Base-by-base conservation (phyloP, 2,888 invertebrate genomes). In the Rotaria magnacalcarata region DNA sequence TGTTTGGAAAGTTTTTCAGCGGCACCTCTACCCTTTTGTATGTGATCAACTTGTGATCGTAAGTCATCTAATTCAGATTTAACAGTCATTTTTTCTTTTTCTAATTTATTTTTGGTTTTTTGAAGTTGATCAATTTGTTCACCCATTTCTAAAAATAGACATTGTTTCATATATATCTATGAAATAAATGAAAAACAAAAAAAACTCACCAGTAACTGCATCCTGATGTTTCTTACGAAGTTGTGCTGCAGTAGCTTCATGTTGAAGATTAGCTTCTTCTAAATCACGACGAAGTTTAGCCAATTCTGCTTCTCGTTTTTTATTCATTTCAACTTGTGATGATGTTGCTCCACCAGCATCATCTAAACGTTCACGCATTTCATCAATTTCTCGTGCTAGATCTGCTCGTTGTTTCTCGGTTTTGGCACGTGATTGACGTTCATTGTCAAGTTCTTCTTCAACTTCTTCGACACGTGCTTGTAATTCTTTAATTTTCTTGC, bases 221-320 rank as follows among this genome's bases (percentile, higher is more conserved):
- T 99, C 99, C 92, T 98, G 97, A 94, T 98, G 97, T 94, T 99
- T 99, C 94, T 99, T 99, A 93, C 98, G 95, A 91, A 99, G 94
- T 92, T 95, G 95, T 90, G 96, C 95, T 91, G 97, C 94, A 89
- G 96, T 96, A 88, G 96, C 94, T 93, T 99, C 99, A 92, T 98
- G 97, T 93, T 97, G 97, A 92, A 98, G 96, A 93, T 97, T 97
- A 92, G 96, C 94, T 92, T 99, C 99, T 92, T 99, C 99, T 90
- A 99, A 94, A 92, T 99, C 99, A 87, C 91, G 95, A 90, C 98
- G 95, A 90, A 99, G 94, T 92, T 99, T 99, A 94, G 96, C 95
- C 90, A 99, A 94, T 93, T 99, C 99, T 90, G 97, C 96, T 92
- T 99, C 99, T 89, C 99, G 96, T 93, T 99, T 98, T 94, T 99